These are phyloP conservation scores for Dromococcyx pavoninus DNA, from an alignment of 2,797 vertebrate species.

Conservation along the genomic window DNA sequence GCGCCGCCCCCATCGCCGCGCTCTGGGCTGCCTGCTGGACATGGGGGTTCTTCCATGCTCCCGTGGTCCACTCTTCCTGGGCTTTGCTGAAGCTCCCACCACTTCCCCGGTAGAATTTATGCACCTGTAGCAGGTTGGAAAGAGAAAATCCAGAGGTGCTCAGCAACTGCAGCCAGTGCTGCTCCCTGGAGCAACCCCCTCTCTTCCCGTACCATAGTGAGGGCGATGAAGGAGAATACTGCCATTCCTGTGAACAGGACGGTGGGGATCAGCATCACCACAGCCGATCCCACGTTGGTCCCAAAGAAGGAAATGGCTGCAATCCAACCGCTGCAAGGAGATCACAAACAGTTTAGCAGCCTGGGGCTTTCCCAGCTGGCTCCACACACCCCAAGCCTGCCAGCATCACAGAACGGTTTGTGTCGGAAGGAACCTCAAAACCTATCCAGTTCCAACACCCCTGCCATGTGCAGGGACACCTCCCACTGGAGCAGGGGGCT, in stretches of 20 bases:
- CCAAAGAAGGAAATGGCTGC: constrained; percentile 93
- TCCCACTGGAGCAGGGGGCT: no score
- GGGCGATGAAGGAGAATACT: constrained; percentile 88
- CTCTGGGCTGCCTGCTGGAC: constrained; percentile 92
- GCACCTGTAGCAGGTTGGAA: constrained; percentile 80
- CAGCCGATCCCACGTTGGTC: constrained; percentile 87
- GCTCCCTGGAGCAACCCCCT: accelerated
- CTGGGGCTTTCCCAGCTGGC: neutral
- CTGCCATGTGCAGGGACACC: no score
- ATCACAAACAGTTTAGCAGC: neutral
- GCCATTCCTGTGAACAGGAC: constrained; percentile 93
- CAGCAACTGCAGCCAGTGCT: accelerated
- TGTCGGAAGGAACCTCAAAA: no score
- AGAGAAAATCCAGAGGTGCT: neutral
- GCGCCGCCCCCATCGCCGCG: constrained; percentile 87
- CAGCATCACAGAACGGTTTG: neutral
- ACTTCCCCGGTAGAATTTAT: constrained; percentile 94
- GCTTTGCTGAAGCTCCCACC: constrained; percentile 94
- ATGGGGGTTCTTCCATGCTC: constrained; percentile 96
- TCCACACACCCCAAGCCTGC: neutral
- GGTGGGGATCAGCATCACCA: constrained; percentile 95
- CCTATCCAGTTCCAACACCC: no score
- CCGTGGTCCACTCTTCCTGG: constrained; percentile 95
- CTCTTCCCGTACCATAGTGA: constrained; percentile 85
- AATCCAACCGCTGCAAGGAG: constrained; percentile 88